A percentile compares a stretch with the other conserved stretches of the same genome.
These are phyloP conservation scores for Ophraella communa DNA, from an alignment of 2,888 invertebrate genomes.

Conservation along the genomic window DNA sequence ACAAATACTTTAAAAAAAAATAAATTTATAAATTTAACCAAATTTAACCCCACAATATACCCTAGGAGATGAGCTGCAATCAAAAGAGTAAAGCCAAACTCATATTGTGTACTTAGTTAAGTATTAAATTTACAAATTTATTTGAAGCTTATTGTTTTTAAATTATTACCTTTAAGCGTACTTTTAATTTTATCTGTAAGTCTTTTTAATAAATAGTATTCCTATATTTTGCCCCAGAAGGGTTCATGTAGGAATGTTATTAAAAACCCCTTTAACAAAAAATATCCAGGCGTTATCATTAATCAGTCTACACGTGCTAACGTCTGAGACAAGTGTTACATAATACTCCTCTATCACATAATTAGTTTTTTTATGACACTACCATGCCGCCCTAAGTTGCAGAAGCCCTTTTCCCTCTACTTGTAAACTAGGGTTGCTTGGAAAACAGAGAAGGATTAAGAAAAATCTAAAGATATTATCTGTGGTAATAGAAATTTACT, in stretches of 20 bases:
- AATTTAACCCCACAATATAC: too few species aligned
- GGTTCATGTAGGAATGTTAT: conserved; percentile 23
- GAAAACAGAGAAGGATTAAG: conserved; percentile 27
- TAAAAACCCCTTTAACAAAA: conserved; percentile 21
- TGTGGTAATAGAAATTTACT: too few species aligned
- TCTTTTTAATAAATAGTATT: background rate
- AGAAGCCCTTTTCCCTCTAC: conserved; percentile 27
- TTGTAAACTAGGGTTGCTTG: conserved; percentile 25
- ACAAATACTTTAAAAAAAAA: too few species aligned
- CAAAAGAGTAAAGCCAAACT: too few species aligned
- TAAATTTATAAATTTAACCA: too few species aligned
- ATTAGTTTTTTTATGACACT: conserved; percentile 49
- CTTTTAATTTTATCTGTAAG: background rate
- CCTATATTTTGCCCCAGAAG: background rate
- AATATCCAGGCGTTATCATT: conserved; percentile 38
- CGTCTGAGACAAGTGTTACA: conserved; percentile 48
- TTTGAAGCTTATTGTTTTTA: too few species aligned
- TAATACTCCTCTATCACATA: conserved; percentile 47
- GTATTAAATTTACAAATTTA: too few species aligned
- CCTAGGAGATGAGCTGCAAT: too few species aligned
- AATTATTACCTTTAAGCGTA: background rate
- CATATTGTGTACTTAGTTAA: too few species aligned
- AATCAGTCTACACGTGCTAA: conserved; percentile 44
- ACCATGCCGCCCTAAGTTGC: conserved; percentile 26
- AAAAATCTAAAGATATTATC: background rate